These are phyloP conservation scores for Drosophila melanosoma DNA, from an alignment of 2,888 invertebrate species.

Conservation along the genomic window DNA sequence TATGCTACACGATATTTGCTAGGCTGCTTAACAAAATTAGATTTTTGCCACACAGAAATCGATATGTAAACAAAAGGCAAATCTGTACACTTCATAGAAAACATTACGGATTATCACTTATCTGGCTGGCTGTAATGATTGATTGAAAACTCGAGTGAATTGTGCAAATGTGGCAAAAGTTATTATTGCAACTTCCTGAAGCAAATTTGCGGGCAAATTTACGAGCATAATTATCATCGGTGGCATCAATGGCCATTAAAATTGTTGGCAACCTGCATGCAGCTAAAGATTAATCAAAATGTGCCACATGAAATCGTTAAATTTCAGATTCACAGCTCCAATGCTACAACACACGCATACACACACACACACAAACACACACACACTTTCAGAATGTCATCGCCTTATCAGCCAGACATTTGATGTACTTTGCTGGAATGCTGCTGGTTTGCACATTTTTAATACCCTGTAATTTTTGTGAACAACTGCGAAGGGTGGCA, in stretches of 20 bases:
- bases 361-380: neutral
- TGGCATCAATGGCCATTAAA: slow-evolving; percentile 43
- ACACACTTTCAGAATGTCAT: neutral
- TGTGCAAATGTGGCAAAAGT: slow-evolving; percentile 33
- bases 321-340: slow-evolving; percentile 25
- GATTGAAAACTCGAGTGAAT: slow-evolving; percentile 21
- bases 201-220: slow-evolving; percentile 41
- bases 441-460: slow-evolving; percentile 39
- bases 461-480: slow-evolving; percentile 16
- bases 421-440: slow-evolving; percentile 27
- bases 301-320: slow-evolving; percentile 58
- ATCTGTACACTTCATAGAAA: slow-evolving; percentile 11
- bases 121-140: slow-evolving; percentile 14
- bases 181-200: slow-evolving; percentile 31
- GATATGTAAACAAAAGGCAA: slow-evolving; percentile 33
- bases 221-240: slow-evolving; percentile 41
- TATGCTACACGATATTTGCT: slow-evolving; percentile 44
- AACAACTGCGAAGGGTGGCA: neutral
- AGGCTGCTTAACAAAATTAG: slow-evolving; percentile 71
- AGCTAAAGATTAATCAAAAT: slow-evolving; percentile 66
- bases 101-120: slow-evolving; percentile 8
- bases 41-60: slow-evolving; percentile 54
- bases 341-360: neutral
- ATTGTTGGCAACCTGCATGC: slow-evolving; percentile 36
- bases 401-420: slow-evolving; percentile 48